phyloP scores from a whole-genome alignment of 64 coral and sea anemone species.

The Montipora cactus region DNA sequence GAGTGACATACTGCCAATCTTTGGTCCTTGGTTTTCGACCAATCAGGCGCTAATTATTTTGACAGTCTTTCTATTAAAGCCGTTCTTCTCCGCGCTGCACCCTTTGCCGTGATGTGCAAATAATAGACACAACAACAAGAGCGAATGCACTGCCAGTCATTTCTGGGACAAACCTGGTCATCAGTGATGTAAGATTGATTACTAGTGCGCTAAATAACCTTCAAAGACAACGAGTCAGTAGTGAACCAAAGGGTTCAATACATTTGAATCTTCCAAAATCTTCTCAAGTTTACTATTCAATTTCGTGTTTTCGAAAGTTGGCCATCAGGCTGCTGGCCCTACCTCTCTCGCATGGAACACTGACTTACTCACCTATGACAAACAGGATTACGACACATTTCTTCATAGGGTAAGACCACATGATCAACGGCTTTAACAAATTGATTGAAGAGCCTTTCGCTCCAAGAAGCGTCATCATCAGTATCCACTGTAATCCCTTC shows the following conservation, averaged over 20 bases:
- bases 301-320: background rate
- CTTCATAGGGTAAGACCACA: slow-evolving; percentile 28
- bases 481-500: slow-evolving; percentile 64
- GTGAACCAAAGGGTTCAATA: background rate
- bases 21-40: background rate
- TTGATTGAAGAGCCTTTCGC: slow-evolving; percentile 17
- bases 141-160: background rate
- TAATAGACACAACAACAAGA: background rate
- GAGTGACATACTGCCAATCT: background rate
- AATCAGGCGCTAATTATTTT: background rate
- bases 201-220: background rate
- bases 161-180: background rate
- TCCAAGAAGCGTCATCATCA: slow-evolving; percentile 30
- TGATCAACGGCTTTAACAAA: slow-evolving; percentile 23
- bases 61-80: background rate
- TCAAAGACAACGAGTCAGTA: background rate
- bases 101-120: background rate
- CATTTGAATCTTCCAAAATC: background rate
- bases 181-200: background rate
- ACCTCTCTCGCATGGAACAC: background rate
- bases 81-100: background rate
- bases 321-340: background rate
- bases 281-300: background rate
- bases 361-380: slow-evolving; percentile 49
- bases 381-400: slow-evolving; percentile 59